Evolutionary conservation across 2,888 invertebrate genomes (phyloP), one percentile per base, ranked within the genome.

Genomic region (Tanytarsus gracilentus): DNA sequence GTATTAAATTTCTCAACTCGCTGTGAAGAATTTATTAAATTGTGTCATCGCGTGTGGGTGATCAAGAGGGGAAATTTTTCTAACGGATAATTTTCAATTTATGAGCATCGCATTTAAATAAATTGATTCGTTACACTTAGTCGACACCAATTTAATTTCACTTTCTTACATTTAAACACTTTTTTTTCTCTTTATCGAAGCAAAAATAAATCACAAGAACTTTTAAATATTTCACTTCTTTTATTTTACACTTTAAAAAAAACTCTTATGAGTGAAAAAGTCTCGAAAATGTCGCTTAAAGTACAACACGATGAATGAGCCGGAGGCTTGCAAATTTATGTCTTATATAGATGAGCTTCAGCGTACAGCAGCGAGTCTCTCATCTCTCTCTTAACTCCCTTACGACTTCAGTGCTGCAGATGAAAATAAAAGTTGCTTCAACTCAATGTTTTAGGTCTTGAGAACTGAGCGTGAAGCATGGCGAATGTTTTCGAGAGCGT

Each of bases 291-390:
- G 23, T 36, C 40, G 36, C 55, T 39, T 40, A 40, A 56, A 56
- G 40, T 6, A 40, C 36, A 25, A 25, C 40, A 36, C 40, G 14
- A 56, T 40, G 40, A 56, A 56, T 56, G 55, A 56, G 27, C 55
- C 55, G 26, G 26, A 56, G 55, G 36, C 36, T 39, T 56, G 55
- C 55, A 21, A 56, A 56, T 56, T 56, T 40, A 26, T 39, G 55
- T 21, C 55, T 56, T 56, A 30, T 56, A 56, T 56, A 56, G 55
- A 56, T 56, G 53, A 53, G 29, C 52, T 23, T 16, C 21, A 16
- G 16, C 40, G 40, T 18, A 16, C 40, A 16, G 40, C 40, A 40
- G 40, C 40, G n/a, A n/a, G n/a, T n/a, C n/a, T n/a, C n/a, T n/a
- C n/a, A n/a, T n/a, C n/a, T n/a, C n/a, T n/a, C n/a, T n/a, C n/a